Conservation (phyloP, 1,140 invertebrate species). For the Drosophila nannoptera region DNA sequence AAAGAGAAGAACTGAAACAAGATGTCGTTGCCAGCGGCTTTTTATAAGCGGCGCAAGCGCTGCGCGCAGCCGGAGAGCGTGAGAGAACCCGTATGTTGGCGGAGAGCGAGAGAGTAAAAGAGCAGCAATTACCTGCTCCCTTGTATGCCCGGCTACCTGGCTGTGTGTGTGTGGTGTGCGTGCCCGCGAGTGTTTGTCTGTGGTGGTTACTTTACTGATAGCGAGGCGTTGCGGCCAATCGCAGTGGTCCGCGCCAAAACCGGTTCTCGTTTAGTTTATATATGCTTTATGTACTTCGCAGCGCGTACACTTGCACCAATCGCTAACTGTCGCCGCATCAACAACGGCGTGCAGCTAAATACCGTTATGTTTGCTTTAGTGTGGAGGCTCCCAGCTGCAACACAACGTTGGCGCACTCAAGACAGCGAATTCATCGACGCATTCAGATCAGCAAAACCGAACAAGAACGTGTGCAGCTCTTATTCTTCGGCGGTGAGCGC, state of each 20-base stretch:
- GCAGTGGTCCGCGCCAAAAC: conserved; percentile 46
- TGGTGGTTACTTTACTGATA: conserved; percentile 5
- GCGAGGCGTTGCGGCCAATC: conserved; percentile 49
- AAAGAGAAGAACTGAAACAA: conserved; percentile 47
- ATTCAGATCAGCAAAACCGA: conserved; percentile 9
- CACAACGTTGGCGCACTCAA: neutral
- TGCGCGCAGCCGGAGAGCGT: conserved; percentile 27
- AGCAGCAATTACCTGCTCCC: conserved; percentile 11
- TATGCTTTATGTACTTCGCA: conserved; percentile 57
- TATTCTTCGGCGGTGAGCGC: neutral
- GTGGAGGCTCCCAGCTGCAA: conserved; percentile 22
- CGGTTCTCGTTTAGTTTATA: conserved; percentile 54
- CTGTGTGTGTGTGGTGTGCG: conserved; percentile 18
- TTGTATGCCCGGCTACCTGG: conserved; percentile 2
- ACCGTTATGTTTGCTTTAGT: conserved; percentile 65
- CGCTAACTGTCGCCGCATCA: conserved; percentile 44
- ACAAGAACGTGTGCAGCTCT: neutral
- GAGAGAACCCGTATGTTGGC: conserved; percentile 13
- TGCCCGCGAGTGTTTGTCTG: conserved; percentile 3
- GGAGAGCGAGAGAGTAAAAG: conserved; percentile 17
- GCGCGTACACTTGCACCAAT: conserved; percentile 75
- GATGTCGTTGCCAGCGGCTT: conserved; percentile 20
- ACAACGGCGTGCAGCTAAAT: conserved; percentile 35
- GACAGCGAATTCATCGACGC: conserved; percentile 11
- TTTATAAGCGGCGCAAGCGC: conserved; percentile 41